These are phyloP conservation scores for Campoplex capitator DNA, from an alignment of 2,888 invertebrate species.

Conservation along the genomic window DNA sequence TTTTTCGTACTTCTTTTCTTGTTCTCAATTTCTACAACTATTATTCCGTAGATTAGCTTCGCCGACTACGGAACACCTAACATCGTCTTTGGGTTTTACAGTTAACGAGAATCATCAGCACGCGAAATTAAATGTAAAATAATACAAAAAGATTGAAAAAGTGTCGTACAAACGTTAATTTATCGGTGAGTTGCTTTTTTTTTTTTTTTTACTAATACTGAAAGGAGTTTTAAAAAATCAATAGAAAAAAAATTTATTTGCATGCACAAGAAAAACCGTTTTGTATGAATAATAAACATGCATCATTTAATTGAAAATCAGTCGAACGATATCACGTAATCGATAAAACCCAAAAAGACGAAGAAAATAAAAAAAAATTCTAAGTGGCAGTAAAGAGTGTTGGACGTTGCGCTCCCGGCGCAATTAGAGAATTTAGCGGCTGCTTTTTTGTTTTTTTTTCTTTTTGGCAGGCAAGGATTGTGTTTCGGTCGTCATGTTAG, in stretches of 20 bases:
- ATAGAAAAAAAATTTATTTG: slow-evolving; percentile 41
- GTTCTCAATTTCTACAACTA: slow-evolving; percentile 58
- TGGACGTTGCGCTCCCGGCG: slow-evolving; percentile 84
- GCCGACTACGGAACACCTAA: slow-evolving; percentile 78
- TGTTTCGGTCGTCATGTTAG: slow-evolving; percentile 40
- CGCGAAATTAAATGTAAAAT: slow-evolving; percentile 44
- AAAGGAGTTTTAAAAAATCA: neutral
- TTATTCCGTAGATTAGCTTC: slow-evolving; percentile 78
- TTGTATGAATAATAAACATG: slow-evolving; percentile 21
- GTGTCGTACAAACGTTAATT: slow-evolving; percentile 39
- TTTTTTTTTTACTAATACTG: slow-evolving; percentile 26
- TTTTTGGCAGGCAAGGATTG: slow-evolving; percentile 76
- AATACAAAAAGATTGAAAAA: slow-evolving; percentile 38
- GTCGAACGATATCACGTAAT: slow-evolving; percentile 60
- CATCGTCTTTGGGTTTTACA: slow-evolving; percentile 79
- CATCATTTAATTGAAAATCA: slow-evolving; percentile 44
- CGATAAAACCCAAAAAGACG: slow-evolving; percentile 80
- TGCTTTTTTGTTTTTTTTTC: slow-evolving; percentile 70
- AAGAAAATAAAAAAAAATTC: slow-evolving; percentile 76
- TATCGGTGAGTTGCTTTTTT: slow-evolving; percentile 19
- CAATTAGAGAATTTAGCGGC: slow-evolving; percentile 80
- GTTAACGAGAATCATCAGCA: slow-evolving; percentile 71
- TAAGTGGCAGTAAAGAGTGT: slow-evolving; percentile 83
- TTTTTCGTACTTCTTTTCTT: slow-evolving; percentile 40
- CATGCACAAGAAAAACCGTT: slow-evolving; percentile 38